Percentiles rank a stretch among this genome's conserved stretches.
These are phyloP conservation scores for Gopherus evgoodei DNA, from an alignment of 2,113 vertebrate genomes.

Conservation along the genomic window DNA sequence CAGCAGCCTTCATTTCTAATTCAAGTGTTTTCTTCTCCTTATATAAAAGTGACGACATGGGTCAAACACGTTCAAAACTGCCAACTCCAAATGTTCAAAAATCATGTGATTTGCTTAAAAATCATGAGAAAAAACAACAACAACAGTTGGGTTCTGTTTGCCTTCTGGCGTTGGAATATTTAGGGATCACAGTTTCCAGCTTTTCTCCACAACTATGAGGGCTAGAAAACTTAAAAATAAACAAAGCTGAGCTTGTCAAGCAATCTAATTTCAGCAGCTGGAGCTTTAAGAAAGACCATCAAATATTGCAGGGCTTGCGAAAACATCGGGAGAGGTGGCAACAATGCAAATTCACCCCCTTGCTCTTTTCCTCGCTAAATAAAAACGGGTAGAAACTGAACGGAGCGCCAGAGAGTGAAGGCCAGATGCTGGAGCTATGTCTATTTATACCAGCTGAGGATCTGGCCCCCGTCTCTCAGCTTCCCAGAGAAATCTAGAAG, in stretches of 20 bases:
- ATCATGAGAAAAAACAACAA: background rate
- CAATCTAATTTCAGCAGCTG: background rate
- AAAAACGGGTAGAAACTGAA: background rate
- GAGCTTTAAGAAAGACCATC: background rate
- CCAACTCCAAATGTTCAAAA: background rate
- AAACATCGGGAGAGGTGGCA: background rate
- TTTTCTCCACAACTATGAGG: background rate
- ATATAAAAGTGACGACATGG: background rate
- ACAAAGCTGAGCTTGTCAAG: background rate
- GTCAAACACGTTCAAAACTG: background rate
- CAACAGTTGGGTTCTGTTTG: background rate
- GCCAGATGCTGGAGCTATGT: background rate
- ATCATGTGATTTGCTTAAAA: background rate
- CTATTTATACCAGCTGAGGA: background rate
- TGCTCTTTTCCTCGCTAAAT: background rate
- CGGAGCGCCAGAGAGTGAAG: background rate
- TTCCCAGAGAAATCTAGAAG: background rate
- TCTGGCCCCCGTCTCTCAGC: background rate
- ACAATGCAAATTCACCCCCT: background rate
- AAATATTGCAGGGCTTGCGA: background rate
- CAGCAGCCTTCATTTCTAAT: background rate
- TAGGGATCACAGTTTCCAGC: background rate
- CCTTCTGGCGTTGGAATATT: background rate
- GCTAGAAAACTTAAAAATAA: background rate
- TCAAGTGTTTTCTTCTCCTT: background rate